Evolutionary conservation across 2,888 invertebrate genomes (phyloP).

Genomic region (Oscheius onirici): DNA sequence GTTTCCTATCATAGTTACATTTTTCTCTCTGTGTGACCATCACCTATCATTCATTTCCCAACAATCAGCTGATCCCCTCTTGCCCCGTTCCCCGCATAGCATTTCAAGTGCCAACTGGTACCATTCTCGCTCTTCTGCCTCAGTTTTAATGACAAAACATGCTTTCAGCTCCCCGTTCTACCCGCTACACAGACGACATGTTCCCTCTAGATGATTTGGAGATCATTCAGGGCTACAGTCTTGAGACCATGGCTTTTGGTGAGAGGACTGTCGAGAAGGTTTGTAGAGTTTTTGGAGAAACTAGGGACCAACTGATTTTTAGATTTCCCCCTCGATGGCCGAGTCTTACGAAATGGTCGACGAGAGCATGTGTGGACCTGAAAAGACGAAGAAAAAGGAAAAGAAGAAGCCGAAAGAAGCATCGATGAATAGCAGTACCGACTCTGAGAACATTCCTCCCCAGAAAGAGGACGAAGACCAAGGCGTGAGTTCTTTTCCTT

Average conservation of each 20-base stretch:
- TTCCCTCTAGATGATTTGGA: constrained; percentile 22
- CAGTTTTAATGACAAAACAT: too few species aligned
- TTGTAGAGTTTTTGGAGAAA: background rate
- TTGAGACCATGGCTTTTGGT: constrained; percentile 18
- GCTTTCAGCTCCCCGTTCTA: constrained; percentile 15
- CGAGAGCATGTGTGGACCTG: background rate
- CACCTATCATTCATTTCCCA: background rate
- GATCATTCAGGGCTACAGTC: constrained; percentile 4
- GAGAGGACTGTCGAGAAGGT: constrained; percentile 12
- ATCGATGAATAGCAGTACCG: too few species aligned
- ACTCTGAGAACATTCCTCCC: background rate
- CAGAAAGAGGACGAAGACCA: background rate
- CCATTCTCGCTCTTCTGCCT: background rate
- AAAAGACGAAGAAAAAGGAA: background rate
- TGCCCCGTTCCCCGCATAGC: background rate
- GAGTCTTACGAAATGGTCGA: background rate
- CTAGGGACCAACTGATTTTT: background rate
- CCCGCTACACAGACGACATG: constrained; percentile 16
- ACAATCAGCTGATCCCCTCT: constrained; percentile 6
- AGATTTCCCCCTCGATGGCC: background rate
- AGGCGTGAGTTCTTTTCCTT: background rate
- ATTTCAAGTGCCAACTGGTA: background rate
- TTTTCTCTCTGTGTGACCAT: background rate
- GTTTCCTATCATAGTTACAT: background rate
- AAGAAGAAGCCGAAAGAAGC: background rate